Percentiles rank a stretch among this genome's conserved stretches.
Conservation (phyloP, 2,113 vertebrate genomes). For the Podiceps cristatus region DNA sequence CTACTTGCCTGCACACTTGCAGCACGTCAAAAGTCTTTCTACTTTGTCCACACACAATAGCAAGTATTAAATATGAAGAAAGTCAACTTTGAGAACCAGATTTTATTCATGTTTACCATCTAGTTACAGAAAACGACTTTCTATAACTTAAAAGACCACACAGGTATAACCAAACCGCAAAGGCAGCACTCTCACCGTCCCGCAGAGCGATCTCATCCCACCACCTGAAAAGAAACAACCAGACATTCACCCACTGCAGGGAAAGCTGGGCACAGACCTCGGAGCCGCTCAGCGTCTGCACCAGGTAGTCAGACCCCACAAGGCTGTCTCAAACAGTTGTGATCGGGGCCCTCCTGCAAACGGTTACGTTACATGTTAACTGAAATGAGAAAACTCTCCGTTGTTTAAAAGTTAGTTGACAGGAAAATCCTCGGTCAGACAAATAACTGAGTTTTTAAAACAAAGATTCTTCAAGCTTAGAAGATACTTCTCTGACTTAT, state of each 20-base stretch:
- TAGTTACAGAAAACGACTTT: background rate
- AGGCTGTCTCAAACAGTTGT: background rate
- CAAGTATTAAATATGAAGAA: background rate
- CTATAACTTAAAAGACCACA: background rate
- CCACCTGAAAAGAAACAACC: background rate
- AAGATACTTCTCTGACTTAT: background rate
- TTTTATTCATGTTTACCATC: slow-evolving; percentile 23
- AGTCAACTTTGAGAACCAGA: background rate
- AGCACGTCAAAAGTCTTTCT: background rate
- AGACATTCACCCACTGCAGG: background rate
- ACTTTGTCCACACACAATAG: rapidly evolving
- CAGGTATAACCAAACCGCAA: background rate
- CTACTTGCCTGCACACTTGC: background rate
- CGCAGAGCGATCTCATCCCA: background rate
- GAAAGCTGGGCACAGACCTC: background rate
- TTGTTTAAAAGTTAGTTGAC: background rate
- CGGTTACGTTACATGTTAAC: rapidly evolving
- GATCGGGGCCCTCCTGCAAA: background rate
- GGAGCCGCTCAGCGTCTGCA: rapidly evolving
- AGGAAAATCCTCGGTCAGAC: background rate
- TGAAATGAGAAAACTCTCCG: background rate
- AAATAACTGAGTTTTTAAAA: background rate
- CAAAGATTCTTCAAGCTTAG: background rate
- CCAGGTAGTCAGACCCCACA: background rate
- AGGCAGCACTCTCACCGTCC: background rate